phyloP scores from a whole-genome alignment of 2,797 vertebrate species.

The Gila robusta region DNA sequence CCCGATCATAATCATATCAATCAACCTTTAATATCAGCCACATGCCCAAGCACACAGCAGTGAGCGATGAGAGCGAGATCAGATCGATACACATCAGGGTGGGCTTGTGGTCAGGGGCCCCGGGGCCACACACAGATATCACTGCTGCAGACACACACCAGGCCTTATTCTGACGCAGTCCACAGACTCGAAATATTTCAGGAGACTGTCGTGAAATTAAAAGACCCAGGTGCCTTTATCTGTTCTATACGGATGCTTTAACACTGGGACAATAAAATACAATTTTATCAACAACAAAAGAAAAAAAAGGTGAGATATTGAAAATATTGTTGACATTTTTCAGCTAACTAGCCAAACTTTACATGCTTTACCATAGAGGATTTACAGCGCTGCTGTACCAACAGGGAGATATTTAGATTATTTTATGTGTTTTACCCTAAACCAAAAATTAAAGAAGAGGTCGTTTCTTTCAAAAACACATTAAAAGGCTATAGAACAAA shows the following conservation, averaged over 20 bases:
- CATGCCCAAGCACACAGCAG: constrained; percentile 64
- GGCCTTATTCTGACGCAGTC: constrained; percentile 74
- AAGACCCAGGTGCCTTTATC: constrained; percentile 59
- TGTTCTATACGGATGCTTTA: constrained; percentile 57
- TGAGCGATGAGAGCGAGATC: constrained; percentile 62
- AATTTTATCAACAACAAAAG: too few relatives aligned
- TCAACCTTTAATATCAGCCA: constrained; percentile 63
- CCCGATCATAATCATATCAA: constrained; percentile 64
- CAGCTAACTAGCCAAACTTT: background rate
- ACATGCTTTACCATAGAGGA: background rate
- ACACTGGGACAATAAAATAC: constrained; percentile 60
- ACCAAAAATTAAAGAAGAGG: background rate
- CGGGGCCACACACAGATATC: constrained; percentile 8
- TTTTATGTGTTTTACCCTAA: background rate
- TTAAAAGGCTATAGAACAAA: background rate
- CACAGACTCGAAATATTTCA: constrained; percentile 79
- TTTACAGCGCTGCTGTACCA: background rate
- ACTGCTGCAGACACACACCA: constrained; percentile 16
- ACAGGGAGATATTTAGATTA: background rate
- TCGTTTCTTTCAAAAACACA: background rate
- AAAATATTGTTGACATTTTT: background rate
- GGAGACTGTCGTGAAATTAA: constrained; percentile 75
- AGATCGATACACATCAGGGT: constrained; percentile 59
- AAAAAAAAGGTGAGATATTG: background rate
- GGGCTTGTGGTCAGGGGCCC: background rate